These are phyloP conservation scores for Rhodinocichla rosea DNA, from an alignment of 2,113 vertebrate species.

Conservation along the genomic window DNA sequence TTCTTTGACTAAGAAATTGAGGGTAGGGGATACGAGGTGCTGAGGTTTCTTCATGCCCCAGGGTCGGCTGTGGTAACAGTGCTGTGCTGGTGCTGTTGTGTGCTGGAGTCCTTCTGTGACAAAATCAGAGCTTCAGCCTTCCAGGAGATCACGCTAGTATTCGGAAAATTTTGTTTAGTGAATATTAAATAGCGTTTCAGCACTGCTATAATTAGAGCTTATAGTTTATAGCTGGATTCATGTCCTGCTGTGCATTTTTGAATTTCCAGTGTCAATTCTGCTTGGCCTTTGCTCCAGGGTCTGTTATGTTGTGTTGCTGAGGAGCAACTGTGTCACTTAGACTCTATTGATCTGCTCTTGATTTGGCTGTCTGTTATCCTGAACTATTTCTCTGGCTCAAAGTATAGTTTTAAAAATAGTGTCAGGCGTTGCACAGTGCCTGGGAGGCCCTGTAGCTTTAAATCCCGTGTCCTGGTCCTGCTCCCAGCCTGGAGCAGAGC, in stretches of 20 bases:
- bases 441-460: slow-evolving; percentile 56
- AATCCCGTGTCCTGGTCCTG: not conserved
- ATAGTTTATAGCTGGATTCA: not conserved
- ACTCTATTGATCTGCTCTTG: not conserved
- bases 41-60: not conserved
- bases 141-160: not conserved
- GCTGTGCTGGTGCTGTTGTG: not conserved
- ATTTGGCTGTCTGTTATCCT: not conserved
- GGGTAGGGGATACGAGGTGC: not conserved
- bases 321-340: fast-evolving
- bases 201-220: not conserved
- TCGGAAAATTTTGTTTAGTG: not conserved
- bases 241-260: not conserved
- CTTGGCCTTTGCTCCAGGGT: not conserved
- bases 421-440: not conserved
- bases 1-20: not conserved
- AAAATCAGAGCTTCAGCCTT: not conserved
- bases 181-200: not conserved
- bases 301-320: fast-evolving
- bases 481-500: not conserved
- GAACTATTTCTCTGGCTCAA: not conserved
- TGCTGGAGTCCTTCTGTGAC: not conserved
- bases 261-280: not conserved
- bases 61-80: not conserved
- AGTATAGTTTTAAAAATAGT: not conserved